These are phyloP conservation scores for Nemurella pictetii DNA, from an alignment of 2,888 invertebrate genomes.

Conservation along the genomic window DNA sequence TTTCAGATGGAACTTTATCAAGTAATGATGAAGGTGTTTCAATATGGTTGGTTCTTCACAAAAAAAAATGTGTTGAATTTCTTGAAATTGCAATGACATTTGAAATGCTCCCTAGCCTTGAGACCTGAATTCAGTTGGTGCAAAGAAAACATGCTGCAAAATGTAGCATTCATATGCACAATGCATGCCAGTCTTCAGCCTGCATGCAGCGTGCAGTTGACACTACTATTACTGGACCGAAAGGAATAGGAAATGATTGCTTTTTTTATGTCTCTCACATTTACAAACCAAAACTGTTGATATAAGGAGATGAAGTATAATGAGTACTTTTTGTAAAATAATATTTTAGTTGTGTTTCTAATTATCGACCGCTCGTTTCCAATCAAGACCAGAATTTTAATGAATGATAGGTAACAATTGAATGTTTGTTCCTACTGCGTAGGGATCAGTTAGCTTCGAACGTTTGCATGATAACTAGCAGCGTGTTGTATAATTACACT, in stretches of 20 bases:
- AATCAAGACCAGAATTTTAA: no score
- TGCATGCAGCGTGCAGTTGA: neutral
- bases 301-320: no score
- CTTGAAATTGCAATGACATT: neutral
- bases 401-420: no score
- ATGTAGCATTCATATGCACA: neutral
- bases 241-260: neutral
- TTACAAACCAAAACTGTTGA: no score
- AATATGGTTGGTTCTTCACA: neutral
- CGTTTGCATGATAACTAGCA: neutral
- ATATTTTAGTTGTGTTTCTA: no score
- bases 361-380: no score
- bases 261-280: no score
- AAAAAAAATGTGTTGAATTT: neutral
- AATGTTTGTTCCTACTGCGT: neutral
- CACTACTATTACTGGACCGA: neutral
- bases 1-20: neutral
- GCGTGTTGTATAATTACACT: neutral
- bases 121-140: neutral
- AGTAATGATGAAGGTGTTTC: neutral
- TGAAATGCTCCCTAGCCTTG: neutral
- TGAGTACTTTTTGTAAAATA: no score
- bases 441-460: neutral
- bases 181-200: neutral
- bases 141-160: neutral